Base-by-base conservation (phyloP, 2,888 invertebrate species). In the Chalcosyrphus nemorum region DNA sequence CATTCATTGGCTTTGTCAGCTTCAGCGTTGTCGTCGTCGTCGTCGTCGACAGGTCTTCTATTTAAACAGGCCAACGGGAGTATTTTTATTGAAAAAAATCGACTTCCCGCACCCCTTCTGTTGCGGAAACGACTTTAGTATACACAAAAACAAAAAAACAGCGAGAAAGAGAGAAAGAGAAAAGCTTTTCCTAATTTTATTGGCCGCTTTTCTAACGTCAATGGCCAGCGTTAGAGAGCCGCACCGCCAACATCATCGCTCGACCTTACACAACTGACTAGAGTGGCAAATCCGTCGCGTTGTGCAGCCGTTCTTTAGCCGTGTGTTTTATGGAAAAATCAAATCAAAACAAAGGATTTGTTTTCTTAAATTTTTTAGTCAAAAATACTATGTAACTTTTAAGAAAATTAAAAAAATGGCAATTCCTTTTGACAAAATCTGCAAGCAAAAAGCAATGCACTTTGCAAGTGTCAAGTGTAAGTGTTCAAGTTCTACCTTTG, bases 291-390 rank as follows among this genome's bases (percentile, higher is more conserved):
- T 27, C 27, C 52, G 65, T 17, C 35, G 35, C 21, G 47, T 21
- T 41, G 52, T 19, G 29, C 27, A 35, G 24, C 32, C 21, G 9
- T 29, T 54, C 19, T 13, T 21, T 17, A 17, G 2, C 19, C 17
- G 13, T 13, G 32, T 35, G 24, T 15, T 15, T 7, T 54, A 29
- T 65, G 41, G 38, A 54, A 71, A 59, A 45, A 2, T 15, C 29
- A 45, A 74, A 82, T 43, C 78, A 78, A 74, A 82, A 82, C 68
- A 78, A 78, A 74, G 68, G 27, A 56, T 45, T 13, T 38, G n/a
- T 38, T 13, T 13, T 13, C 5, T 13, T n/a, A 4, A 0, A n/a
- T 50, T n/a, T 59, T 43, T 54, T 0, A 7, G 24, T 24, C 7
- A 32, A 65, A 52, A 54, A 24, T 15, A 38, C 15, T n/a, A 71